Conservation (phyloP, 1,140 invertebrate genomes). For the Cheumatopsyche charites region DNA sequence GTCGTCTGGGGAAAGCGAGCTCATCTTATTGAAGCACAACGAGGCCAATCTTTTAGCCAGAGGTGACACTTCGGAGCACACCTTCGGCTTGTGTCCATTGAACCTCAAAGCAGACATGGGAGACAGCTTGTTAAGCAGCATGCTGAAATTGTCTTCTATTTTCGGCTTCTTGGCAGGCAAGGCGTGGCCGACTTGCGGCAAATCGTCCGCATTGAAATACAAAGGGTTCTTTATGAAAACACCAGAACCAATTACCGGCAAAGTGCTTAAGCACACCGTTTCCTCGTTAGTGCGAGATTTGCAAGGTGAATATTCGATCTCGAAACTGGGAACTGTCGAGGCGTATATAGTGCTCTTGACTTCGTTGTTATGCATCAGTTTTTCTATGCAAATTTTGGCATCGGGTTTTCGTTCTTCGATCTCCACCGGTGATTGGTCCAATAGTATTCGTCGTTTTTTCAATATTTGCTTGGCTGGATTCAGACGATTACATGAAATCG, state of each 20-base stretch:
- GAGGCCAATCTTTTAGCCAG: conserved; percentile 44
- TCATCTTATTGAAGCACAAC: conserved; percentile 45
- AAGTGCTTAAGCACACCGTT: conserved; percentile 40
- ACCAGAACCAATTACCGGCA: conserved; percentile 45
- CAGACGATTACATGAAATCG: conserved; percentile 7
- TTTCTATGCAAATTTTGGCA: conserved; percentile 41
- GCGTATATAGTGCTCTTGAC: conserved; percentile 28
- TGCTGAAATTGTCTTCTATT: conserved; percentile 43
- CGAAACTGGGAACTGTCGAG: conserved; percentile 43
- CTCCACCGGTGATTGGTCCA: background rate
- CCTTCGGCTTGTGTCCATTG: conserved; percentile 41
- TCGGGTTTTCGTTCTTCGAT: background rate
- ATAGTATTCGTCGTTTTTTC: conserved; percentile 11
- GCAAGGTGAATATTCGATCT: conserved; percentile 48
- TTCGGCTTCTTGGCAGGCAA: conserved; percentile 39
- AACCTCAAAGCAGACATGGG: conserved; percentile 43
- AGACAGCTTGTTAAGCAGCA: conserved; percentile 44
- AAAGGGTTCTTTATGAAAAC: conserved; percentile 47
- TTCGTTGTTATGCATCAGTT: conserved; percentile 24
- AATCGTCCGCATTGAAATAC: conserved; percentile 43
- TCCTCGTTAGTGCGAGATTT: conserved; percentile 15
- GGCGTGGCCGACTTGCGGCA: conserved; percentile 18
- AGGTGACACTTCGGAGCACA: conserved; percentile 46
- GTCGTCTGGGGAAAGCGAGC: conserved; percentile 37
- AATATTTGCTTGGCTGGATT: conserved; percentile 6